Base-by-base conservation (phyloP, 1,140 invertebrate species). In the Rhyzopertha dominica region DNA sequence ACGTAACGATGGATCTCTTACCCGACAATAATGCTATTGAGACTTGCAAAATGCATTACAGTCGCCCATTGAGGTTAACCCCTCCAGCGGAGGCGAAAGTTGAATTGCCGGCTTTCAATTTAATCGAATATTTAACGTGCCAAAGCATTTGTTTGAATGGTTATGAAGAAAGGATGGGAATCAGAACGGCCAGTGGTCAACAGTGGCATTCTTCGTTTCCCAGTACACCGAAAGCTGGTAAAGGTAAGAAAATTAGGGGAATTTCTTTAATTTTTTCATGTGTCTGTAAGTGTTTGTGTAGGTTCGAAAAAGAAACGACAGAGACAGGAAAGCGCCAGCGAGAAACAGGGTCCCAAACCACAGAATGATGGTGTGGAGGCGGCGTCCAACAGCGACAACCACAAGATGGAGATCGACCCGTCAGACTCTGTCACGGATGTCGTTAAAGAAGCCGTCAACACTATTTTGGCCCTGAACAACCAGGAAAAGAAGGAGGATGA, bases 61-160 rank as follows among this genome's bases (percentile, higher is more conserved):
- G 38, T 19, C 58, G 58, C 5, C 36, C 42, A 37, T 51, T 77
- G 17, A 59, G 76, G 19, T 62, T 76, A 20, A 56, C 74, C 1
- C 70, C 75, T 9, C 74, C 73, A n/a, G 62, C 73, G 0, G 75
- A 75, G 29, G 70, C 72, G 1, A 74, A 77, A 55, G 78, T 87
- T 29, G 75, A 81, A 47, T 59, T 85, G 4, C 84, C 84, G 0
- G 70, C 78, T n/a, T 71, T 87, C 0, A 83, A 80, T 64, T 73
- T 85, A 14, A 81, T 79, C 28, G 84, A 86, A 58, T 82, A 81
- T 56, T 64, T 86, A 10, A 84, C 81, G 25, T 83, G 80, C 47
- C 77, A 82, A 43, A 84, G 79, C 49, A 81, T 87, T 1, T 84
- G 82, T 58, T 75, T 87, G 37, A 78, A 77, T 44, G 79, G 82